Evolutionary conservation across 2,113 vertebrate genomes (phyloP), one percentile per base, ranked within the genome.

Genomic region (Tachysurus fulvidraco): DNA sequence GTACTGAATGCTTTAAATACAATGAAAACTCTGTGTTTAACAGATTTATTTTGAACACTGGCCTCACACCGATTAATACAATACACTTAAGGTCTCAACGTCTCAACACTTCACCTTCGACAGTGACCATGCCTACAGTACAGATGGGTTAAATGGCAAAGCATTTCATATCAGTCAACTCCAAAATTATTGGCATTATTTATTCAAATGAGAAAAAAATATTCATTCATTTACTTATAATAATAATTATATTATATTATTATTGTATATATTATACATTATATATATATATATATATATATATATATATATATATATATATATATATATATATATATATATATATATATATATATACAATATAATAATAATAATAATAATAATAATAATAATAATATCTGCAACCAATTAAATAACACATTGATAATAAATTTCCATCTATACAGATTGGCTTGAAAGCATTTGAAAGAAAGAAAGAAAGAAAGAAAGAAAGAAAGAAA

Each of bases 21-120:
- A 44, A 5, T 13, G 14, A 44, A 52, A n/a, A 74, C 41, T 21
- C 57, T 55, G 30, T 2, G 10, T 81, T 81, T 77, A 60, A 76
- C 25, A 76, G 36, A 3, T 76, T 81, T 81, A 36, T 81, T 86
- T 81, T 55, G 36, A 67, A 78, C 84, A 84, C 52, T 11, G 60
- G 16, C 4, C 28, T 60, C 65, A 71, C 30, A 30, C 41, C 44
- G 41, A 82, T 54, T 14, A 62, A 64, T 52, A 57, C 50, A 77
- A 77, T 36, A 59, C 28, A 50, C 46, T 50, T 9, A 50, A 50
- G 2, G 8, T 50, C n/a, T 19, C 23, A 54, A 54, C 16, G 57
- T 59, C 16, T 16, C 12, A 78, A 77, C 25, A 54, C 1, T 14
- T 76, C 46, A 50, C 17, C 74, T 28, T 21, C 17, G 10, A 57